Evolutionary conservation across 1,140 invertebrate genomes (phyloP), one percentile per base, ranked within the genome.

Genomic region (Melipona quadrifasciata): DNA sequence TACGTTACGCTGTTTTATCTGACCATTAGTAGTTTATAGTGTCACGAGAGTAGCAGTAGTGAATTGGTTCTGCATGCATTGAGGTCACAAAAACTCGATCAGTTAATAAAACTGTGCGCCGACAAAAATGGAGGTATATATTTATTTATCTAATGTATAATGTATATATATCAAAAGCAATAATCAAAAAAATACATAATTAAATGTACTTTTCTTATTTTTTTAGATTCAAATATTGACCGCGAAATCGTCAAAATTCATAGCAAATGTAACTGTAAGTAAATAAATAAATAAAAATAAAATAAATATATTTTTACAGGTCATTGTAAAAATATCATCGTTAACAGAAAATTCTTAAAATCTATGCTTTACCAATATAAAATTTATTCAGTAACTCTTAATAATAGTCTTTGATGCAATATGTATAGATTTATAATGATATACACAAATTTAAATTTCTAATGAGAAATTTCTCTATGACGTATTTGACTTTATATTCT

Each of bases 221-320:
- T 92, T 91, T 14, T 80, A 94, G 94, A 93, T 94, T 83, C 92
- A 93, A 85, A 87, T 94, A 16, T 58, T 93, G 47, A 82, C 83
- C 51, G 90, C 90, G 39, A 91, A 90, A 11, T 89, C 87, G 31
- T 92, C 88, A 14, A 94, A 93, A 86, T 85, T 73, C 51, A 78
- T 94, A 73, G 86, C 91, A 51, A 89, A 89, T 24, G 61, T 94
- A 12, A 90, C 88, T 73, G 94, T 94, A 89, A 94, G 93, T 94
- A 76, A 61, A 70, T 75, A 24, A 68, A 78, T 17, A 67, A 51
- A 34, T 64, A 74, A 24, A 31, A 10, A 27, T 24, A 55, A 67
- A 81, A 65, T 53, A 24, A 5, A 21, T 34, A 67, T 6, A 47
- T 47, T 6, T 6, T 47, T 47, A 47, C 39, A 47, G 8, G 39